These are phyloP conservation scores for Eugnorisma glareosa DNA, from an alignment of 2,888 invertebrate species.

Conservation along the genomic window DNA sequence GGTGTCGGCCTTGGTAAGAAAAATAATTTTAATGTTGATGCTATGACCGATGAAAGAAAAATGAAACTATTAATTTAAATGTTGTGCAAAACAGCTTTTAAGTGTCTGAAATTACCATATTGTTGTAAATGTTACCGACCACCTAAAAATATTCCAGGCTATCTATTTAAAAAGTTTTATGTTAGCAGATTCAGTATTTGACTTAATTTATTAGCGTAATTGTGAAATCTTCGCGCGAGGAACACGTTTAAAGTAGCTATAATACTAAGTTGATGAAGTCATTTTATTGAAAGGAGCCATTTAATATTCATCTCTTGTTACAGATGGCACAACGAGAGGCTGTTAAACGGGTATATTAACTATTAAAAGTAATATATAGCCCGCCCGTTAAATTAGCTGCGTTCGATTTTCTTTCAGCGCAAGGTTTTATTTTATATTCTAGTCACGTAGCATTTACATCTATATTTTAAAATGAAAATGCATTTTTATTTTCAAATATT, in stretches of 20 bases:
- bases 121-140: neutral
- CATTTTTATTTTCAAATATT: conserved; percentile 13
- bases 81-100: neutral
- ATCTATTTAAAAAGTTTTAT: conserved; percentile 7
- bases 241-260: conserved; percentile 50
- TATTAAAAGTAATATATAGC: conserved; percentile 43
- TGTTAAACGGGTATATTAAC: conserved; percentile 47
- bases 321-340: conserved; percentile 43
- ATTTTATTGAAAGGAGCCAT: conserved; percentile 59
- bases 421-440: conserved; percentile 32
- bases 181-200: conserved; percentile 32
- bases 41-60: neutral
- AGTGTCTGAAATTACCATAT: neutral
- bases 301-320: conserved; percentile 63
- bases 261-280: conserved; percentile 62
- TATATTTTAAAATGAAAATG: conserved; percentile 18
- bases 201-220: conserved; percentile 67
- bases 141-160: neutral
- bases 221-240: conserved; percentile 64
- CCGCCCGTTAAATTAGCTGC: conserved; percentile 33
- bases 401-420: conserved; percentile 53
- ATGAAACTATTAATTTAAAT: neutral
- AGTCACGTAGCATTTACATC: conserved; percentile 22
- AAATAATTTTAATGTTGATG: too few relatives aligned
- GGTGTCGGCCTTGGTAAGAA: neutral